These are phyloP conservation scores for Gisinianus flammeolus DNA, from an alignment of 2,888 invertebrate genomes.

Conservation along the genomic window DNA sequence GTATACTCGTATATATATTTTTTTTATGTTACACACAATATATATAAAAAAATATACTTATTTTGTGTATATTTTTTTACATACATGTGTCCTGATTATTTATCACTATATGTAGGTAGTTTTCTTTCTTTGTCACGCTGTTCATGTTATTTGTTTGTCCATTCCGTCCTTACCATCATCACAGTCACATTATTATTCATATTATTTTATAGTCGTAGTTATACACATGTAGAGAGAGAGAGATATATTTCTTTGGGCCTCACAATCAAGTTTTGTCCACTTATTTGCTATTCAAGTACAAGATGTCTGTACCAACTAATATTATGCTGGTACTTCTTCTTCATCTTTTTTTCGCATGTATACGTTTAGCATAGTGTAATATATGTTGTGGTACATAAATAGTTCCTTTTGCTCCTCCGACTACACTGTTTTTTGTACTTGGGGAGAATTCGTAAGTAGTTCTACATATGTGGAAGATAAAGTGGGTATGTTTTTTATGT, in stretches of 20 bases:
- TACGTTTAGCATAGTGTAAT: constrained; percentile 4
- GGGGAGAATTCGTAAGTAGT: neutral
- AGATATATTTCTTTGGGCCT: neutral
- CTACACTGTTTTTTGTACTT: constrained; percentile 30
- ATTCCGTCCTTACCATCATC: constrained; percentile 37
- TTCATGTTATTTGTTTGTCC: constrained; percentile 33
- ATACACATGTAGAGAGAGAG: neutral
- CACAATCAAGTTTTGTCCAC: constrained; percentile 24
- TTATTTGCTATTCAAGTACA: constrained; percentile 8
- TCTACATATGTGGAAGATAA: neutral
- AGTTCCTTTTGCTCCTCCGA: constrained; percentile 24
- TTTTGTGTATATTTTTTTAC: neutral
- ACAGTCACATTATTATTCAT: constrained; percentile 18
- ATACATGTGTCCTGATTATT: neutral
- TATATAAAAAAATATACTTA: too few relatives aligned
- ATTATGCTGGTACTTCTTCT: neutral
- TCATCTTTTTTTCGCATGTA: neutral
- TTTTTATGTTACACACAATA: neutral
- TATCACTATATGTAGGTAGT: constrained; percentile 7
- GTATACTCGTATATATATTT: neutral
- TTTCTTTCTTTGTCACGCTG: constrained; percentile 33
- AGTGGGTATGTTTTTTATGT: neutral
- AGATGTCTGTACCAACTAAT: neutral
- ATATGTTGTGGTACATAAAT: constrained; percentile 23
- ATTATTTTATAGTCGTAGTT: neutral